Conservation (phyloP, 1,140 invertebrate genomes). For the Holcopasites calliopsidis region DNA sequence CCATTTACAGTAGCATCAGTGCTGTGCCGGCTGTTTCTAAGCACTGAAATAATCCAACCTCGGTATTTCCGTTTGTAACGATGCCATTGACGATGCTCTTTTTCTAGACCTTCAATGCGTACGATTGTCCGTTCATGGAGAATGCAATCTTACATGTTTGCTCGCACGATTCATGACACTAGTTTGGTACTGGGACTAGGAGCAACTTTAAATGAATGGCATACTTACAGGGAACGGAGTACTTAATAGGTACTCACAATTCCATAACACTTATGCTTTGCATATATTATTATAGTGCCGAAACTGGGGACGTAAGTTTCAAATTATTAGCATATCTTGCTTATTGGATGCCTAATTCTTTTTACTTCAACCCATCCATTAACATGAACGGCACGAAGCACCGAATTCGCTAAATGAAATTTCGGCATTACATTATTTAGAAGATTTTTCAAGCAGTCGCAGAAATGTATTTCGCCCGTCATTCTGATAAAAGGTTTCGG, state of each 20-base stretch:
- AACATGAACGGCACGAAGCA: too few species aligned
- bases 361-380: too few species aligned
- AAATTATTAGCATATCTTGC: too few species aligned
- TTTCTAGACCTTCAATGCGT: neutral
- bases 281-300: neutral
- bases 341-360: too few species aligned
- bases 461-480: too few species aligned
- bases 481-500: neutral
- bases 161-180: conserved; percentile 4
- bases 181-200: neutral
- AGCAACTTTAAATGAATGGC: too few species aligned
- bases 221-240: neutral
- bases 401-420: too few species aligned
- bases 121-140: neutral
- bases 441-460: too few species aligned
- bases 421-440: too few species aligned
- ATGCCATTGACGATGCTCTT: neutral
- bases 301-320: neutral
- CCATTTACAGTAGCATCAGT: conserved; percentile 47
- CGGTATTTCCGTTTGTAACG: conserved; percentile 34
- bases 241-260: too few species aligned
- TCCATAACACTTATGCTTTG: too few species aligned
- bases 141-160: conserved; percentile 11
- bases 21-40: conserved; percentile 45
- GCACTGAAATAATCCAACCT: conserved; percentile 52